phyloP scores from a whole-genome alignment of 1,140 invertebrate genomes.

The Helicoverpa zea region DNA sequence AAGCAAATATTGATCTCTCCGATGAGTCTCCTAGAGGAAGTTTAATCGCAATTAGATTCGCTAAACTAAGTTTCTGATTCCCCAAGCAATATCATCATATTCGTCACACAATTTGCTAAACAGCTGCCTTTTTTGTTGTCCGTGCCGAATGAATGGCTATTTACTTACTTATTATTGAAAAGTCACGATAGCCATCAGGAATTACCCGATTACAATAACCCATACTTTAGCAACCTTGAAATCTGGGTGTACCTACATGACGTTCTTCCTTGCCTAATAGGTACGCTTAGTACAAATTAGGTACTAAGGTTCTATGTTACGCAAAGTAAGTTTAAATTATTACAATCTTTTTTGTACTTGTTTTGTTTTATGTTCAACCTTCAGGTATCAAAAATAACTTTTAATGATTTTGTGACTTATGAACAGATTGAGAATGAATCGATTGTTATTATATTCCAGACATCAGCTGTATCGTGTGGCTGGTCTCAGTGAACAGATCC shows the following conservation, averaged over 20 bases:
- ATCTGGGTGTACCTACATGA: not conserved
- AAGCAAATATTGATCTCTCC: not conserved
- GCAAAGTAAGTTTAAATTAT: too few relatives aligned
- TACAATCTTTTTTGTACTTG: not conserved
- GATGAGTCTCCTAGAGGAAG: not conserved
- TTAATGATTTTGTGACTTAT: too few relatives aligned
- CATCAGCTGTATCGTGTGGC: constrained; percentile 73
- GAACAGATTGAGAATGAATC: too few relatives aligned
- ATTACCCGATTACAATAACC: constrained; percentile 3
- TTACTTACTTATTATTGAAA: not conserved
- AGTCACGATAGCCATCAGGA: not conserved
- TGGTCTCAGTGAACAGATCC: constrained; percentile 64
- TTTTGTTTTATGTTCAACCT: not conserved
- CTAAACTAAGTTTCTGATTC: too few relatives aligned
- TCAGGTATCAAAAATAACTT: not conserved
- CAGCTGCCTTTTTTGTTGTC: not conserved
- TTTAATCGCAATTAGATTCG: too few relatives aligned
- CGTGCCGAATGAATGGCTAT: not conserved
- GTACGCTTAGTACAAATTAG: too few relatives aligned
- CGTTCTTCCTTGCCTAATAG: not conserved
- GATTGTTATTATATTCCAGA: constrained; percentile 53
- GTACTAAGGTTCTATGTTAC: too few relatives aligned
- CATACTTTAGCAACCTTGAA: constrained; percentile 12
- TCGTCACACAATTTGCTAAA: too few relatives aligned
- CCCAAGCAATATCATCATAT: too few relatives aligned